Percentiles rank a stretch among this genome's conserved stretches.
phyloP scores from a whole-genome alignment of 2,797 vertebrate genomes.

The Varecia variegata region DNA sequence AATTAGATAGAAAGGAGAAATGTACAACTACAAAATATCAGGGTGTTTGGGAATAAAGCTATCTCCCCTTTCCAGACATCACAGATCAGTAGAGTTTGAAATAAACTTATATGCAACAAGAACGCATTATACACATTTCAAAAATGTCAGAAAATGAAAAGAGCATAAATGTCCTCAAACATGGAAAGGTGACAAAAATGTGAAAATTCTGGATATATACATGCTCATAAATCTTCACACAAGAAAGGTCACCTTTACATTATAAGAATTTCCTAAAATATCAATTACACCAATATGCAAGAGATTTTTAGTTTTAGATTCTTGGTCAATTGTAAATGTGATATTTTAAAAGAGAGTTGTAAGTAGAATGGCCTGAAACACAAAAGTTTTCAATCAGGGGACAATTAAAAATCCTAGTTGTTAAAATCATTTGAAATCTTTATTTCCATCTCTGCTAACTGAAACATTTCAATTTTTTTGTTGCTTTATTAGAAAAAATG shows the following conservation, averaged over 20 bases:
- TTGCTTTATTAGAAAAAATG: neutral
- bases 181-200: neutral
- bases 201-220: neutral
- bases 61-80: neutral
- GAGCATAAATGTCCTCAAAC: neutral
- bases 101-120: neutral
- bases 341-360: neutral
- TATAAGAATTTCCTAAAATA: neutral
- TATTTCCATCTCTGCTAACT: neutral
- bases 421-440: neutral
- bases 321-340: neutral
- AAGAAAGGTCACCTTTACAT: slow-evolving; percentile 11
- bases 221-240: neutral
- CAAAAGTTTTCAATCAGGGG: neutral
- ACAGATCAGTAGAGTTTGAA: neutral
- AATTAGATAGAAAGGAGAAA: neutral
- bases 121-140: neutral
- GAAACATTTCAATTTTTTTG: neutral
- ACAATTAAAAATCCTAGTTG: neutral
- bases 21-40: neutral
- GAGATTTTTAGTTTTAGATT: slow-evolving; percentile 24
- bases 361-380: neutral
- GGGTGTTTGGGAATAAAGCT: neutral
- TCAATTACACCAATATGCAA: neutral
- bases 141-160: slow-evolving; percentile 28